Percentiles rank a stretch among this genome's conserved stretches.
Conservation (phyloP, 1,140 invertebrate species). For the Drosophila azteca region DNA sequence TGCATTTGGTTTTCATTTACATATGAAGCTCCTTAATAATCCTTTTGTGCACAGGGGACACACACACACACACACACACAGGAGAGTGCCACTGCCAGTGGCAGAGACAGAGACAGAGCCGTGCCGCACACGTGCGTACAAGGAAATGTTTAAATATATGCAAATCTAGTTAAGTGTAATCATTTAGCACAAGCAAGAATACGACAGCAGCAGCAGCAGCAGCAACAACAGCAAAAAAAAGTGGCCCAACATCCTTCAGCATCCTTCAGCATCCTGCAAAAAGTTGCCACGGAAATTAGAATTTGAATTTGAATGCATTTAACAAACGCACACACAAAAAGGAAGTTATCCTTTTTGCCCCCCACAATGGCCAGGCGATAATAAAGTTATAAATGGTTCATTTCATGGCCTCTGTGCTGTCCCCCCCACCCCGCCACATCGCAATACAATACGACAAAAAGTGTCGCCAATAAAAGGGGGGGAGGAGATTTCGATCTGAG, state of each 20-base stretch:
- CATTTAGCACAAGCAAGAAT: conserved; percentile 64
- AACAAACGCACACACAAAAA: conserved; percentile 35
- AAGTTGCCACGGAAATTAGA: conserved; percentile 60
- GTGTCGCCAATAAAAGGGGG: conserved; percentile 10
- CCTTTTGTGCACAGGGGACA: conserved; percentile 76
- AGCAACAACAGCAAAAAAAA: conserved; percentile 52
- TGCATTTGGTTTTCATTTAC: conserved; percentile 83
- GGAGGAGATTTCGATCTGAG: too few relatives aligned
- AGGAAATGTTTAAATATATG: conserved; percentile 82
- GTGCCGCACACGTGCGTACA: conserved; percentile 64
- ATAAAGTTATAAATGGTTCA: conserved; percentile 49
- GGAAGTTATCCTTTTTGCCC: conserved; percentile 16
- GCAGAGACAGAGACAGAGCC: too few relatives aligned
- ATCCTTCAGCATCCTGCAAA: conserved; percentile 19
- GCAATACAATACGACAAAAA: neutral
- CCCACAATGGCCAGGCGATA: conserved; percentile 45
- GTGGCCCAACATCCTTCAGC: conserved; percentile 41
- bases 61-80: conserved; percentile 9
- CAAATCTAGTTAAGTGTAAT: conserved; percentile 82
- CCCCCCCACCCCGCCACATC: too few relatives aligned
- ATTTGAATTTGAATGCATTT: conserved; percentile 79
- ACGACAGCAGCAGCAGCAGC: conserved; percentile 28
- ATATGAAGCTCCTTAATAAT: conserved; percentile 83
- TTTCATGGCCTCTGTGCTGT: conserved; percentile 5
- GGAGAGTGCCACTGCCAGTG: neutral